Evolutionary conservation across 2,888 invertebrate genomes (phyloP), one percentile per base, ranked within the genome.

Genomic region (Dolichopus griseipennis): DNA sequence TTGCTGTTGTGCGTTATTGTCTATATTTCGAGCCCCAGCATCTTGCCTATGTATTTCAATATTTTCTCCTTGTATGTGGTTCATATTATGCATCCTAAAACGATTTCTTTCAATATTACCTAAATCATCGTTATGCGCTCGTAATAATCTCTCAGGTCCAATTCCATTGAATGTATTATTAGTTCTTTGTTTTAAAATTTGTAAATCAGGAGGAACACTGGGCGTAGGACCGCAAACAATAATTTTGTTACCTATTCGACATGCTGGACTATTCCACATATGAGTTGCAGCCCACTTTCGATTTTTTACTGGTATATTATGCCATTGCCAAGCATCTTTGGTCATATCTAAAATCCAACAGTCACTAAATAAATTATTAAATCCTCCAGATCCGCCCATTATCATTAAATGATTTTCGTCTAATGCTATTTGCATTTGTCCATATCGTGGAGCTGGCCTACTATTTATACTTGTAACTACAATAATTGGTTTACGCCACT

Each of bases 241-340:
- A 72, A 93, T 85, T 79, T 90, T 89, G 74, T 91, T 87, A 68
- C 89, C 90, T 73, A 90, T 84, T 83, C 87, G 78, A 80, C 95
- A 95, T 66, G 93, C 94, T 68, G 95, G 94, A 83, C 95, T 94
- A 79, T 94, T 95, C 93, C 95, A 95, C 77, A 95, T 89, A 76
- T 93, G 91, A 1, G 90, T 88, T 33, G 95, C 91, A 63, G 90
- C 90, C 85, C 89, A 89, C 75, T 91, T 89, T 73, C 88, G 87
- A 77, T 92, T 91, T 72, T 85, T 84, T 37, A 96, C 88, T 70
- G 86, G 86, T 65, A 96, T 83, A 78, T 89, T 88, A 75, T 84
- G 86, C 91, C 91, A 89, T 69, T 84, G 86, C 92, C 92, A 92
- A 37, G 84, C 80, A 52, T 86, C 85, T 0, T 86, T 87, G 71